phyloP scores from a whole-genome alignment of 2,797 vertebrate species.

The Garrulus glandarius region DNA sequence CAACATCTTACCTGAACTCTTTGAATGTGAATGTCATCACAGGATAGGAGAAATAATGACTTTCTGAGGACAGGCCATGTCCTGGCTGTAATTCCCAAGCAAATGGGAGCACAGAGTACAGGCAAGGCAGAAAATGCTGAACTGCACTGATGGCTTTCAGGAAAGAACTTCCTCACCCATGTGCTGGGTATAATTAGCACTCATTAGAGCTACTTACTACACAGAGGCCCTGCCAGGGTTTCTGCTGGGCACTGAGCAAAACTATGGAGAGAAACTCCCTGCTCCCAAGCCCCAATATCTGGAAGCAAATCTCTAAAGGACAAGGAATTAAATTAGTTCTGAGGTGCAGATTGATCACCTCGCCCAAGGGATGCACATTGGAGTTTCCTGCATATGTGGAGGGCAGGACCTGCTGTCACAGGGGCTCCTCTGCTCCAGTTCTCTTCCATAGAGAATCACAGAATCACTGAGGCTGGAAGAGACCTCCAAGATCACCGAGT shows the following conservation, averaged over 20 bases:
- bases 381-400: fast-evolving
- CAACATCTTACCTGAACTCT: neutral
- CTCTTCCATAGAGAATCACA: neutral
- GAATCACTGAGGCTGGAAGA: neutral
- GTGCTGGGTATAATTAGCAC: slow-evolving; percentile 5
- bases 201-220: slow-evolving; percentile 1
- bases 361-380: fast-evolving
- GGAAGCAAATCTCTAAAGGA: neutral
- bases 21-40: neutral
- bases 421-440: neutral
- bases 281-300: neutral
- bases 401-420: neutral
- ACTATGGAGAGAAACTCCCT: neutral
- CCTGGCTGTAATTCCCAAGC: neutral
- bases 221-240: neutral
- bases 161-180: neutral
- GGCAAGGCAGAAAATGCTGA: neutral
- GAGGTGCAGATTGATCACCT: neutral
- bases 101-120: neutral
- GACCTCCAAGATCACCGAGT: neutral
- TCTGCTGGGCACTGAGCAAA: neutral
- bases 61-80: neutral
- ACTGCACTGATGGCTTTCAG: neutral
- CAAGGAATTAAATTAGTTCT: neutral
- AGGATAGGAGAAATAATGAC: neutral